These are phyloP conservation scores for Grallaria varia DNA, from an alignment of 2,113 vertebrate genomes.

Conservation along the genomic window DNA sequence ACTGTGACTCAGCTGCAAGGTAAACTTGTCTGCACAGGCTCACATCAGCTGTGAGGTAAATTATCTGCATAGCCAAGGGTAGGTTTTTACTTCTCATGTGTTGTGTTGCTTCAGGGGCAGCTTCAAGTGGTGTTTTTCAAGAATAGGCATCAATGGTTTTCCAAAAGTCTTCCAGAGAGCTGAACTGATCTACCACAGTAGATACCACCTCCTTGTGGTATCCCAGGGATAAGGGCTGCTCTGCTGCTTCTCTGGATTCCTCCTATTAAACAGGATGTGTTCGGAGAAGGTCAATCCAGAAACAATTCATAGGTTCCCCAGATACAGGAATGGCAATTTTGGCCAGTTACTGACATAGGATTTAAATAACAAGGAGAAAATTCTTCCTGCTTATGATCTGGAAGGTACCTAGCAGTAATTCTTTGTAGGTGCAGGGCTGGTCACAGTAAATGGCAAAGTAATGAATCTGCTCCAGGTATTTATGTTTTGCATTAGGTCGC, in stretches of 20 bases:
- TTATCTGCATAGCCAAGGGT: fast-evolving
- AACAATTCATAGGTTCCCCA: background rate
- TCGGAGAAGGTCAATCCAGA: background rate
- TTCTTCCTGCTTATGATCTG: background rate
- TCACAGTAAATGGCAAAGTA: background rate
- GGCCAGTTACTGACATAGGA: background rate
- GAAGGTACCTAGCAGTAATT: background rate
- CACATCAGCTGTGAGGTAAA: background rate
- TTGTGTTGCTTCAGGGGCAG: background rate
- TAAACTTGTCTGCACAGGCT: fast-evolving
- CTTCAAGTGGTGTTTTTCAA: background rate
- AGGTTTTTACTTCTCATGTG: fast-evolving
- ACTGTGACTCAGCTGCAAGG: fast-evolving
- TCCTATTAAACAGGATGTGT: background rate
- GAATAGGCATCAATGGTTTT: fast-evolving
- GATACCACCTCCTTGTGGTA: background rate
- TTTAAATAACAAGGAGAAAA: background rate
- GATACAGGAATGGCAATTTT: background rate
- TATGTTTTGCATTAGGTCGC: background rate
- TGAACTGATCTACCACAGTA: too few species aligned
- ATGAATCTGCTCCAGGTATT: background rate
- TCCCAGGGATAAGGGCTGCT: background rate
- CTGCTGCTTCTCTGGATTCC: background rate
- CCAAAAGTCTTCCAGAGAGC: background rate
- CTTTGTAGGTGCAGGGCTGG: background rate